Conservation (phyloP, 2,797 vertebrate genomes). For the Philypnodon macrostomus region DNA sequence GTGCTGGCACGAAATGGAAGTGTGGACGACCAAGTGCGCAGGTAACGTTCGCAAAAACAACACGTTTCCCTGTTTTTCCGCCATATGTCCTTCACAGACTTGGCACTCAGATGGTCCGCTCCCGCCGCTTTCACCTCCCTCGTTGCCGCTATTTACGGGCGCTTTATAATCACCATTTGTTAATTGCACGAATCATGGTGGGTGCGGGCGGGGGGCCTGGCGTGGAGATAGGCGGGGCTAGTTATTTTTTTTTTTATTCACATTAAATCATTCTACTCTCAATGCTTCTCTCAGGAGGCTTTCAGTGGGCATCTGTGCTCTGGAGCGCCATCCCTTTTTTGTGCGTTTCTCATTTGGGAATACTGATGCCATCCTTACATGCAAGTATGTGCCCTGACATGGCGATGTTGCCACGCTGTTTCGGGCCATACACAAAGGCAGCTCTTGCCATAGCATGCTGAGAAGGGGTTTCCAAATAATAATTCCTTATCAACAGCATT, state of each 20-base stretch:
- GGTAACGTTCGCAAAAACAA: conserved; percentile 67
- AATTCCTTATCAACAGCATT: conserved; percentile 5
- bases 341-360: conserved; percentile 62
- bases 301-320: conserved; percentile 76
- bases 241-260: conserved; percentile 41
- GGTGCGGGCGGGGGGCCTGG: conserved; percentile 37
- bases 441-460: neutral
- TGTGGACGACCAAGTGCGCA: conserved; percentile 71
- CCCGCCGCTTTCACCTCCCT: conserved; percentile 19
- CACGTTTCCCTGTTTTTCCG: conserved; percentile 32
- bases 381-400: conserved; percentile 57
- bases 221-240: conserved; percentile 54
- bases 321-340: conserved; percentile 32
- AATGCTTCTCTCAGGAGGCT: conserved; percentile 66
- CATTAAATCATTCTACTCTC: conserved; percentile 75
- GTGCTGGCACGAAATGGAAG: conserved; percentile 81
- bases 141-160: conserved; percentile 6
- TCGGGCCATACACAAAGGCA: conserved; percentile 11
- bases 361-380: conserved; percentile 61
- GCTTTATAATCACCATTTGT: conserved; percentile 71
- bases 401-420: conserved; percentile 41
- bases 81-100: conserved; percentile 16
- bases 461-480: neutral
- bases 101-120: conserved; percentile 29
- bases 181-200: conserved; percentile 73